Base-by-base conservation (phyloP, 2,888 invertebrate species). In the Eulithis testata region DNA sequence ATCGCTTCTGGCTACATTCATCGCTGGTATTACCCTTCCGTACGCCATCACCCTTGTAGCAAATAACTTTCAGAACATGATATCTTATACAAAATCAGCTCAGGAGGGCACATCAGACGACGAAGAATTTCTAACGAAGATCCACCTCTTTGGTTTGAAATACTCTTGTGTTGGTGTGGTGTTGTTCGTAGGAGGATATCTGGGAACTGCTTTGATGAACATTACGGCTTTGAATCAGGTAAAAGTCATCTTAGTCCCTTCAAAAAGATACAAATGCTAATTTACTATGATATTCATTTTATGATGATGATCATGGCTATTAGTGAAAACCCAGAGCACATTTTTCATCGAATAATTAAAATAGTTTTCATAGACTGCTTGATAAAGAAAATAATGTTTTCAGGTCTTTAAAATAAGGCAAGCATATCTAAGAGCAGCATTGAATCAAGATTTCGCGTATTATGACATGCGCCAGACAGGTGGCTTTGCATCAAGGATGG, bases 381-480 rank as follows among this genome's bases (percentile, higher is more conserved):
- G 21, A 21, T 37, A 7, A n/a, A 40, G 40, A 40, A 40, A 40
- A 40, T 55, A n/a, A 27, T 55, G n/a, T 12, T 76, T 77, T 4
- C 74, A 95, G 95, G 93, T 95, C 37, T 94, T 93, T 73, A 90
- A 87, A 76, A 94, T 96, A 68, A 89, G 96, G 52, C 91, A 94
- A 64, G 85, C 89, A 72, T 96, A 95, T 81, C 89, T 96, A 63
- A 90, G 90, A 72, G 94, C 94, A 6, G 94, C 95, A 0, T 81
- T 96, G 61, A 95, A 95, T 82, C 96, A 96, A 84, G 96, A 96
- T 77, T 94, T 96, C 74, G 85, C 93, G 3, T 96, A 96, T 95
- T 96, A 95, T 77, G 96, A 96, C 82, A 84, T 94, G 8, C 93
- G 95, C 75, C 94, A 94, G 80, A 95, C 95, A 62, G 95, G 96